Percentiles rank a stretch among this genome's conserved stretches.
These are phyloP conservation scores for Ctenodactylus gundi DNA, from an alignment of 2,113 vertebrate genomes.

Conservation along the genomic window DNA sequence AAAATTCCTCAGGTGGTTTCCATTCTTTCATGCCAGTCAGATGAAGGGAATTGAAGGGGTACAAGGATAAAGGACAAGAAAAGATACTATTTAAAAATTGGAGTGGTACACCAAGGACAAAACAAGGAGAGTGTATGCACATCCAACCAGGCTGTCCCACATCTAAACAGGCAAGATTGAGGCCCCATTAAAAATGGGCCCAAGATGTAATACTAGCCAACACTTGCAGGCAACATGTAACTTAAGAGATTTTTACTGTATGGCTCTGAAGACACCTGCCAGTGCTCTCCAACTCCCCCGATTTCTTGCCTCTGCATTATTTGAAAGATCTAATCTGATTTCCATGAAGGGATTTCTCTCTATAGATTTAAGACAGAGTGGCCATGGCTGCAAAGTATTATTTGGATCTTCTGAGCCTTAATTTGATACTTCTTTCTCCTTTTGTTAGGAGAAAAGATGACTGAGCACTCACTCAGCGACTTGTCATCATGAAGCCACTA, in stretches of 20 bases:
- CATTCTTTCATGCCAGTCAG: slow-evolving; percentile 56
- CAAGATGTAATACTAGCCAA: slow-evolving; percentile 44
- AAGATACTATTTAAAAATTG: slow-evolving; percentile 54
- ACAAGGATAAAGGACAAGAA: slow-evolving; percentile 19
- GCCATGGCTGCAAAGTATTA: not conserved
- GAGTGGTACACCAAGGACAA: not conserved
- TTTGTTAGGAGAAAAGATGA: slow-evolving; percentile 15
- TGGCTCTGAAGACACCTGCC: slow-evolving; percentile 65
- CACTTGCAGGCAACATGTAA: not conserved
- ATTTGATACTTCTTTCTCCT: not conserved
- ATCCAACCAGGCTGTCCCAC: slow-evolving; percentile 37
- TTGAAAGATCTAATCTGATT: slow-evolving; percentile 51
- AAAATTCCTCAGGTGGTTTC: slow-evolving; percentile 66
- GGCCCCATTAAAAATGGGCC: slow-evolving; percentile 17
- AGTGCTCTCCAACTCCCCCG: slow-evolving; percentile 6
- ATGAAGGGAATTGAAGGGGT: not conserved
- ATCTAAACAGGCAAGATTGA: slow-evolving; percentile 55
- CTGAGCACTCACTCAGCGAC: not conserved
- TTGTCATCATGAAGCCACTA: not conserved
- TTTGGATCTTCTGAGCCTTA: not conserved
- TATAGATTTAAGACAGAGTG: slow-evolving; percentile 7
- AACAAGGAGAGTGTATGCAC: slow-evolving; percentile 17
- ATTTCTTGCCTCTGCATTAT: slow-evolving; percentile 45
- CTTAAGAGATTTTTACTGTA: slow-evolving; percentile 29
- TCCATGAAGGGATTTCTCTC: slow-evolving; percentile 46